Evolutionary conservation across 2,113 vertebrate species (phyloP).

Genomic region (Prionailurus viverrinus): DNA sequence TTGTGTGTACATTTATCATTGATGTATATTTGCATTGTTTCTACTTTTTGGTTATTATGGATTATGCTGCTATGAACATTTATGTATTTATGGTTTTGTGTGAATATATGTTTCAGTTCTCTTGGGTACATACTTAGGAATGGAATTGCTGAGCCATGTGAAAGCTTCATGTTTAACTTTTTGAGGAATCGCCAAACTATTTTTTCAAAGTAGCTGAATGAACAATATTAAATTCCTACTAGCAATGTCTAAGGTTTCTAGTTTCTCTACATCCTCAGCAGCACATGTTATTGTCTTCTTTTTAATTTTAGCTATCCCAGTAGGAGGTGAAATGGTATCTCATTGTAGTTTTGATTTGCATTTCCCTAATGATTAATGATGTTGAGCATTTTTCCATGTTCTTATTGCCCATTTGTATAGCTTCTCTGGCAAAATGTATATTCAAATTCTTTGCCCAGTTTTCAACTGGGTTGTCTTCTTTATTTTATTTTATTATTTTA

Average conservation of each 20-base stretch:
- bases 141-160: background rate
- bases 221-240: background rate
- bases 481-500: background rate
- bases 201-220: constrained; percentile 10
- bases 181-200: background rate
- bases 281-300: background rate
- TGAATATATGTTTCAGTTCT: background rate
- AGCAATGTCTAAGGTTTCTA: background rate
- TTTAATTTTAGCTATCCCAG: background rate
- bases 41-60: background rate
- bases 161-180: background rate
- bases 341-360: background rate
- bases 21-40: background rate
- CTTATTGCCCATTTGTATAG: background rate
- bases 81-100: background rate
- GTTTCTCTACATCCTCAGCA: background rate
- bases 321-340: background rate
- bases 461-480: background rate
- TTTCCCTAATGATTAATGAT: constrained; percentile 14
- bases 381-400: background rate
- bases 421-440: background rate
- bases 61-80: background rate
- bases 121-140: background rate
- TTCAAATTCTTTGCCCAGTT: background rate
- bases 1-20: background rate